Base-by-base conservation (phyloP, 2,113 vertebrate genomes). In the Pollachius pollachius region DNA sequence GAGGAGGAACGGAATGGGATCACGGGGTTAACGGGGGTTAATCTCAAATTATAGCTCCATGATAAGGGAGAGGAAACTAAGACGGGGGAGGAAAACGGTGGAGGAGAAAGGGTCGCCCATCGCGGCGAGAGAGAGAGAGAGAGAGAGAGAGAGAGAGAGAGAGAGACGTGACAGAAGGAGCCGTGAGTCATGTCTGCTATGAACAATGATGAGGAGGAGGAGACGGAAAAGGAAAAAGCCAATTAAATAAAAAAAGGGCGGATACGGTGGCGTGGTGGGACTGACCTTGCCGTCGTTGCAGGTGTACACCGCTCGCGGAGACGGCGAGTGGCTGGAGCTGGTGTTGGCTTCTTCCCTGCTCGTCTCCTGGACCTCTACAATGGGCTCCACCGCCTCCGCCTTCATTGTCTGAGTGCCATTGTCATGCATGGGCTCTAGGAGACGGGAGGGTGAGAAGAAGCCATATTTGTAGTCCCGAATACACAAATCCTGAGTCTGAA, bases 381-480 rank as follows among this genome's bases (percentile, higher is more conserved):
- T 88, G 41, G 92, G 91, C 81, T 93, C 92, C 64, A 92, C 89
- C 71, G 90, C 91, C 83, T 94, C 92, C 57, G 90, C 84, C 85
- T 92, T 94, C 91, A 94, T 93, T 92, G 92, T 94, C 92, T 94
- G 92, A 87, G 92, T 94, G 72, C 92, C 92, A 76, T 90, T 94
- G 83, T 94, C 92, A 73, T 93, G 92, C 92, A 94, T 94, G 62
- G 92, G 92, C 83, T 94, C 92, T 94, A 80, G 37, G 37, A 85
- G 63, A 80, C 52, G 3, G 61, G 57, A 58, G 13, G 37, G 65
- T 23, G 68, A 57, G 54, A 17, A 57, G 54, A 57, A 5, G 16
- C 52, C 12, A 54, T 13, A 15, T 54, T 54, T 54, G 52, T 54
- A 16, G 12, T 54, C 12, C 12, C 1, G 52, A 13, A 2, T 54